These are phyloP conservation scores for Laticauda colubrina DNA, from an alignment of 2,113 vertebrate species.

Conservation along the genomic window DNA sequence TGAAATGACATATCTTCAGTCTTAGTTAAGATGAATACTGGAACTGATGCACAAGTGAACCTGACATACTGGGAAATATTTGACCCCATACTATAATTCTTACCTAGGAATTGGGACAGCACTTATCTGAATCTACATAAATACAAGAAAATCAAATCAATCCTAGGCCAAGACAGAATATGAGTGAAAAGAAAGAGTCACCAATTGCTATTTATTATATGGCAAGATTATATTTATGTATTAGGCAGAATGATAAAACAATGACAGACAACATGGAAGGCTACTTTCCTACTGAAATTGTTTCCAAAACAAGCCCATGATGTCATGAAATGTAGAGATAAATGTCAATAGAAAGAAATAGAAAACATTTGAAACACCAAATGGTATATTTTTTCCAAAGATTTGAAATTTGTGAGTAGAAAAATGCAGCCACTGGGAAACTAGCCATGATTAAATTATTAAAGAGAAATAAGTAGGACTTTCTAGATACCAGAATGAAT, in stretches of 20 bases:
- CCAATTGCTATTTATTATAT: not conserved
- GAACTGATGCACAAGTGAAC: not conserved
- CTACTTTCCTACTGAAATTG: not conserved
- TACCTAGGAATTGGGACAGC: not conserved
- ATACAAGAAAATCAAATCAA: not conserved
- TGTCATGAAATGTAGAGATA: not conserved
- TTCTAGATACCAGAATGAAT: slow-evolving; percentile 57
- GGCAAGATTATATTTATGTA: not conserved
- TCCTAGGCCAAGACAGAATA: not conserved
- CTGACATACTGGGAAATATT: not conserved
- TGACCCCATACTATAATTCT: not conserved
- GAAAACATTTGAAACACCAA: slow-evolving; percentile 30
- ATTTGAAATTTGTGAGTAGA: slow-evolving; percentile 49
- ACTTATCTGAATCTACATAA: no score
- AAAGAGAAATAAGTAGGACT: slow-evolving; percentile 55
- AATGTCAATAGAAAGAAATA: slow-evolving; percentile 5
- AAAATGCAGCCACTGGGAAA: slow-evolving; percentile 51
- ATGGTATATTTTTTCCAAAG: slow-evolving; percentile 57
- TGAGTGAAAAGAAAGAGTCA: not conserved
- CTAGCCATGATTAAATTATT: slow-evolving; percentile 59
- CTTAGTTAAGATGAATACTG: not conserved
- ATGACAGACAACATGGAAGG: not conserved
- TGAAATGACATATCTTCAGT: not conserved
- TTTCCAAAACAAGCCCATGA: not conserved
- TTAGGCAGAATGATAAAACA: not conserved